Evolutionary conservation across 2,888 invertebrate genomes (phyloP).

Genomic region (Stenodema calcarata): DNA sequence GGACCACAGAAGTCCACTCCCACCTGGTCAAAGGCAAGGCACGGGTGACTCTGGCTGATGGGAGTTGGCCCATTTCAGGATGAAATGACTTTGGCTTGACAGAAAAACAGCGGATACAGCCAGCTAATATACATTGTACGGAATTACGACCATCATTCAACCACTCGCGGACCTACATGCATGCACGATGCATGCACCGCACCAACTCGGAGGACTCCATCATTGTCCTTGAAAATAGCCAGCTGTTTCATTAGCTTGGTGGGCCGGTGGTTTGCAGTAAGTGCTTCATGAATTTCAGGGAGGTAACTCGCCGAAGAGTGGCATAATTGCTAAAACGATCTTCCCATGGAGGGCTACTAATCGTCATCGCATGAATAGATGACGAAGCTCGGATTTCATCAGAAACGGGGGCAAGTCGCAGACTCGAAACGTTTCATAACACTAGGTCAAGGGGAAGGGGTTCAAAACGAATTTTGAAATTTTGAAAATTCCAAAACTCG

Average conservation of each 20-base stretch:
- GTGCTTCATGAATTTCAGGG: not conserved
- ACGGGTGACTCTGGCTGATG: not conserved
- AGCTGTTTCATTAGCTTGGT: not conserved
- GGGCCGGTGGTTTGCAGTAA: too few relatives aligned
- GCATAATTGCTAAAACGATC: not conserved
- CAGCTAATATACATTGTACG: not conserved
- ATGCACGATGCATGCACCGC: not conserved
- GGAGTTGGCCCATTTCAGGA: conserved; percentile 4
- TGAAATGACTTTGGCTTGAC: not conserved
- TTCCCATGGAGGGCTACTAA: not conserved
- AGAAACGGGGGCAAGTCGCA: too few relatives aligned
- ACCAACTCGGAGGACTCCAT: not conserved
- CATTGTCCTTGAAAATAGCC: not conserved
- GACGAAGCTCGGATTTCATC: too few relatives aligned
- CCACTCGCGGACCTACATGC: not conserved
- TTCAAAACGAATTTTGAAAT: too few relatives aligned
- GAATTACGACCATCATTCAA: not conserved
- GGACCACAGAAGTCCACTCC: conserved; percentile 16
- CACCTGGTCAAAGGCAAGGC: not conserved
- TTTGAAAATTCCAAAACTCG: too few relatives aligned
- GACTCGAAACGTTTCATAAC: too few relatives aligned
- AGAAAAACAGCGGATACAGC: not conserved
- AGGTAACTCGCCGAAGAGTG: not conserved
- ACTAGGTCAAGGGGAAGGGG: too few relatives aligned
- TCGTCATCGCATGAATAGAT: too few relatives aligned